These are phyloP conservation scores for Alosa sapidissima DNA, from an alignment of 2,797 vertebrate genomes.

Conservation along the genomic window DNA sequence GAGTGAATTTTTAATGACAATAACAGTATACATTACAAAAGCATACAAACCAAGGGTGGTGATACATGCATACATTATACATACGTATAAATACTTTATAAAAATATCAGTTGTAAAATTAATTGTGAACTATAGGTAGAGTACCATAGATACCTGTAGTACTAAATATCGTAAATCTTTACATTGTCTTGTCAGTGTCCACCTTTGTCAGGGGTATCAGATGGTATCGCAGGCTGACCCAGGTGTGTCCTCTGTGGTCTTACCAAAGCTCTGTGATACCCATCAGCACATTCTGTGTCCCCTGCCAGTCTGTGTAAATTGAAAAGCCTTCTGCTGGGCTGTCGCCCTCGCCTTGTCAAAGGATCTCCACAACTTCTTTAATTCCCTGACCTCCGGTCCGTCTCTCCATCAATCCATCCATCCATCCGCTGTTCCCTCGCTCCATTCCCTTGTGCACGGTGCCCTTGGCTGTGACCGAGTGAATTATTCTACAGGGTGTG, in stretches of 20 bases:
- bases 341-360: constrained; percentile 36
- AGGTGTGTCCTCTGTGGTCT: not conserved
- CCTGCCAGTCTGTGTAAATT: not conserved
- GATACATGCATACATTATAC: not conserved
- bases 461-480: constrained; percentile 53
- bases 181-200: not conserved
- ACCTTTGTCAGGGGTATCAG: not conserved
- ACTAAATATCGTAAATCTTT: not conserved
- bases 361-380: constrained; percentile 43
- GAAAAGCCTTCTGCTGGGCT: not conserved
- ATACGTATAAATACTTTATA: not conserved
- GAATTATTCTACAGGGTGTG: constrained; percentile 48
- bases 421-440: not conserved
- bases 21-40: not conserved
- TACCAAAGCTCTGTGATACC: not conserved
- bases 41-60: not conserved
- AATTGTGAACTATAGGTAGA: not conserved
- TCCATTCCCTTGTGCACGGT: not conserved
- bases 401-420: constrained; percentile 12
- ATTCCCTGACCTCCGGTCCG: constrained; percentile 47
- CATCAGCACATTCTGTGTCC: not conserved
- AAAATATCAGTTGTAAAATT: too few species aligned
- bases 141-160: not conserved
- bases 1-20: not conserved
- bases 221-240: not conserved